phyloP scores from a whole-genome alignment of 1,140 invertebrate species.

The Solenopsis invicta region DNA sequence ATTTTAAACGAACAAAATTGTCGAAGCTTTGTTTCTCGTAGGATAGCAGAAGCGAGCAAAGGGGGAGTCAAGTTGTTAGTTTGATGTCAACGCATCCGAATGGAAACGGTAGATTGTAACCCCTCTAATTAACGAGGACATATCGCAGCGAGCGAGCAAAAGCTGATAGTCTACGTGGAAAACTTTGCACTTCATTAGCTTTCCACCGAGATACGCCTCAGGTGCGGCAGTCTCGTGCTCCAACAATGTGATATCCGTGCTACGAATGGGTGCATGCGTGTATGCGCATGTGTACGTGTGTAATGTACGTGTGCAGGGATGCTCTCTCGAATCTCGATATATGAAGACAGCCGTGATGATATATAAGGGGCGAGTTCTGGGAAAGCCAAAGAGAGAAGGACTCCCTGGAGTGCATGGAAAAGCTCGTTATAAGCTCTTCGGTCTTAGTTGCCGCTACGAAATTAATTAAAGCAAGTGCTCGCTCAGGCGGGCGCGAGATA shows the following conservation, averaged over 20 bases:
- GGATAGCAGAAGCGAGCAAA: background rate
- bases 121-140: slow-evolving; percentile 56
- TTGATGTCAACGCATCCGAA: slow-evolving; percentile 40
- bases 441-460: slow-evolving; percentile 76
- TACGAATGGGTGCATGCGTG: background rate
- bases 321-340: slow-evolving; percentile 60
- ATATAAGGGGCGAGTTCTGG: slow-evolving; percentile 40
- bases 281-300: background rate
- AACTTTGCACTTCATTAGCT: slow-evolving; percentile 64
- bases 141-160: slow-evolving; percentile 46
- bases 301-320: background rate
- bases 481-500: slow-evolving; percentile 73
- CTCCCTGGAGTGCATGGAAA: slow-evolving; percentile 66
- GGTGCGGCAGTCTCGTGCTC: slow-evolving; percentile 42
- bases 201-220: slow-evolving; percentile 50
- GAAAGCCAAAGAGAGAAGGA: slow-evolving; percentile 64
- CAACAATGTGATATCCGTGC: slow-evolving; percentile 50
- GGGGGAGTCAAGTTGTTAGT: slow-evolving; percentile 25
- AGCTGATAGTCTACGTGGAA: slow-evolving; percentile 59
- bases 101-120: slow-evolving; percentile 52
- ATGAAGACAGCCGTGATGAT: slow-evolving; percentile 37
- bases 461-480: slow-evolving; percentile 79
- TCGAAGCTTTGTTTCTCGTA: slow-evolving; percentile 1
- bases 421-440: slow-evolving; percentile 79
- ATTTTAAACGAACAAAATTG: slow-evolving; percentile 23